These are phyloP conservation scores for Zygothrica quintamaculata DNA, from an alignment of 2,888 invertebrate species.

Conservation along the genomic window DNA sequence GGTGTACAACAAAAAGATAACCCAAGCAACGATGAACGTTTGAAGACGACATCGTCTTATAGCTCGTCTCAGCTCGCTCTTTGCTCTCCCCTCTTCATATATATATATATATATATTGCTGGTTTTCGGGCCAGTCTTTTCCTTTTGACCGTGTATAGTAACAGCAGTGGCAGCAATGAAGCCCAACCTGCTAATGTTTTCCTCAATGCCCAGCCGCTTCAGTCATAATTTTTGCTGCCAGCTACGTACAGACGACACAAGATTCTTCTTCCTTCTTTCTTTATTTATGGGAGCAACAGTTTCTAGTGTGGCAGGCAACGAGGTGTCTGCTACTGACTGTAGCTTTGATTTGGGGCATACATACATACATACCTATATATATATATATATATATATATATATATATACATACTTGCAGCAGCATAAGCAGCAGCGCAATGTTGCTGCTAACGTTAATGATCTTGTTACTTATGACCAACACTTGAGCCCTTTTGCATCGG, in stretches of 20 bases:
- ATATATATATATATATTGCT: too few relatives aligned
- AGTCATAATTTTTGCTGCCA: slow-evolving; percentile 77
- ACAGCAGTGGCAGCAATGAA: slow-evolving; percentile 1
- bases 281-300: slow-evolving; percentile 67
- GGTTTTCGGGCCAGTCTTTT: too few relatives aligned
- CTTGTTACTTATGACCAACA: slow-evolving; percentile 70
- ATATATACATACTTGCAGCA: too few relatives aligned
- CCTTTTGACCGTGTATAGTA: not conserved
- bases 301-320: slow-evolving; percentile 17
- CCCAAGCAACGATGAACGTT: slow-evolving; percentile 30
- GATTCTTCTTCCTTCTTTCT: slow-evolving; percentile 55
- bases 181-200: slow-evolving; percentile 74
- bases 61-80: slow-evolving; percentile 18
- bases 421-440: slow-evolving; percentile 48
- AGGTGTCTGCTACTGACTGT: slow-evolving; percentile 34
- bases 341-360: slow-evolving; percentile 55
- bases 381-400: too few relatives aligned
- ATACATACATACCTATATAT: too few relatives aligned
- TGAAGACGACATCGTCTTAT: slow-evolving; percentile 30
- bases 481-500: slow-evolving; percentile 65
- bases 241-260: slow-evolving; percentile 39
- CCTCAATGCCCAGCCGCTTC: slow-evolving; percentile 54
- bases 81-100: not conserved
- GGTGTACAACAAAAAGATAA: slow-evolving; percentile 79
- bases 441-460: slow-evolving; percentile 73